Evolutionary conservation across 2,888 invertebrate genomes (phyloP), one percentile per base, ranked within the genome.

Genomic region (Drosophila peninsularis): DNA sequence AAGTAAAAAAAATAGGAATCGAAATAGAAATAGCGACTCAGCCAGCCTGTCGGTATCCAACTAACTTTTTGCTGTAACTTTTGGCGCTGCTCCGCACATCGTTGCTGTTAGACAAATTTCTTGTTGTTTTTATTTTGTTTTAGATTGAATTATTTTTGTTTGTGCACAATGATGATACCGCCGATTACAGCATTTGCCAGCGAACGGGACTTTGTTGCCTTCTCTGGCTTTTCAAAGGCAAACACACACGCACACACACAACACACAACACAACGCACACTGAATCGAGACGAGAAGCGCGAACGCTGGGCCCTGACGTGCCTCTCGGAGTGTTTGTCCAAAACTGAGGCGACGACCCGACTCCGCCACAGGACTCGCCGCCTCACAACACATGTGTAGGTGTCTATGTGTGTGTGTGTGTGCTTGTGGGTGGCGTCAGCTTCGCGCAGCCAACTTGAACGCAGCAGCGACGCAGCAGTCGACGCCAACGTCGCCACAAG

Each of bases 291-390:
- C 87, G 88, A 79, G 83, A 71, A 80, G 86, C 90, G 89, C 91
- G 90, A 90, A 90, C 90, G 88, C 88, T 82, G 75, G 87, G 82
- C 89, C 88, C 90, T 90, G 88, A 83, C 89, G 90, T 91, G 90
- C 88, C 91, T 88, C 90, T 91, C 91, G 91, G 91, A 91, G 91
- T 90, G 91, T 91, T 91, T 90, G 90, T 90, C 91, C 91, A 90
- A 90, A 90, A 91, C 91, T 91, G 88, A 91, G 50, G 67, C 57
- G 62, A 53, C 57, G 57, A 62, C 50, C 50, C 60, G 58, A 75
- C 66, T 52, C 54, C 58, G 60, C 13, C 69, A 75, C 60, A 67
- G 73, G 69, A 75, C 67, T 64, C 63, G 69, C 61, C 63, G 69
- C 61, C 54, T 17, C 62, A 24, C 21, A 11, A 7, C 45, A 45